Evolutionary conservation across 2,888 invertebrate genomes (phyloP).

Genomic region (Chloroclystis v-ata): DNA sequence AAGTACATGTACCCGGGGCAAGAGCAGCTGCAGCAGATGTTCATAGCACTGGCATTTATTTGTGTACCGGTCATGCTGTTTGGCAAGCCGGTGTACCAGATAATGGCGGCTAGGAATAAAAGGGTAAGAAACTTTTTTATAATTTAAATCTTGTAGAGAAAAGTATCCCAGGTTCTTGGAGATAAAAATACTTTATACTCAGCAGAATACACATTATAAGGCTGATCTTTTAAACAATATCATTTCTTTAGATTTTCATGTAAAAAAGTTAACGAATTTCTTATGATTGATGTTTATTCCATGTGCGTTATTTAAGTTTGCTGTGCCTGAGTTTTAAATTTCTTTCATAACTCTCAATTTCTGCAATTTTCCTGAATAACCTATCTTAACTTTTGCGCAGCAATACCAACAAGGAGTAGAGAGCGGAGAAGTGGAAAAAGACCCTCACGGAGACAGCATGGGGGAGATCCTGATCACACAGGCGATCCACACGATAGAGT

Average conservation of each 20-base stretch:
- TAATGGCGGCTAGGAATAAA: constrained; percentile 61
- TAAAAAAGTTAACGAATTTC: too few species aligned
- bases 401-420: constrained; percentile 59
- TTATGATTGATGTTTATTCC: too few species aligned
- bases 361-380: too few species aligned
- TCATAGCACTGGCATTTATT: constrained; percentile 80
- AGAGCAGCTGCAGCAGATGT: constrained; percentile 78
- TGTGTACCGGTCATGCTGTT: constrained; percentile 88
- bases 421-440: constrained; percentile 45
- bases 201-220: too few species aligned
- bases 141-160: too few species aligned
- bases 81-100: constrained; percentile 85
- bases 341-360: too few species aligned
- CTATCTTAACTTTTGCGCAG: constrained; percentile 31
- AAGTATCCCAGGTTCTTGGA: too few species aligned
- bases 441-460: constrained; percentile 71
- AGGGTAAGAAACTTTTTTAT: constrained; percentile 39
- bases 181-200: too few species aligned
- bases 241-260: too few species aligned
- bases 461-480: constrained; percentile 90
- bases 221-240: too few species aligned
- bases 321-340: too few species aligned
- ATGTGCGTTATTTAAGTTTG: too few species aligned
- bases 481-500: constrained; percentile 93
- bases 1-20: constrained; percentile 80